Conservation (phyloP, 2,113 vertebrate genomes). For the Melanerpes formicivorus region DNA sequence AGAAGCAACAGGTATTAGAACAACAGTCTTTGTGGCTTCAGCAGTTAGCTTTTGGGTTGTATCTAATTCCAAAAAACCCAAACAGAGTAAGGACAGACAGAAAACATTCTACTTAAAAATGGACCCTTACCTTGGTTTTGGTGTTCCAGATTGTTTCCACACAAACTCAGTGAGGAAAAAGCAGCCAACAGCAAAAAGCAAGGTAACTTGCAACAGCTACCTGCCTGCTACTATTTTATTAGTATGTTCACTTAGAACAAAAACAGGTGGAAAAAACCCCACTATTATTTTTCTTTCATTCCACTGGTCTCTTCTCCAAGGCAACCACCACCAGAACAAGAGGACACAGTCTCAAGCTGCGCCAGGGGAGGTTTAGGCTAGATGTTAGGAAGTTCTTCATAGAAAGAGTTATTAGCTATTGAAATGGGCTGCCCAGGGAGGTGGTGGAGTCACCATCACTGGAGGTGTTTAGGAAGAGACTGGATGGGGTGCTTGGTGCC, state of each 20-base stretch:
- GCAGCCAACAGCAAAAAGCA: conserved; percentile 26
- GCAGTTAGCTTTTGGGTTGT: neutral
- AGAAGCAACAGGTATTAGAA: neutral
- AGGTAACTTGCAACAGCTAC: neutral
- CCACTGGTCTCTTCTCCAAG: too few species aligned
- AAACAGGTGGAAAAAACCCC: neutral
- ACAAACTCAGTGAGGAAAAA: conserved; percentile 33
- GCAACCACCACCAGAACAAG: too few species aligned
- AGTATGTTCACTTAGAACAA: neutral
- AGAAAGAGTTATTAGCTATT: too few species aligned
- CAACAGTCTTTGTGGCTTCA: neutral
- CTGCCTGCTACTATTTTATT: neutral
- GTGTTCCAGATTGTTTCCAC: conserved; percentile 34
- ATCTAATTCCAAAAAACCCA: neutral
- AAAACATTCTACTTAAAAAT: neutral
- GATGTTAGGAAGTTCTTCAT: too few species aligned
- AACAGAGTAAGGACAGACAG: neutral
- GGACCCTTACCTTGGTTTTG: conserved; percentile 43
- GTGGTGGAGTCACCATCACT: too few species aligned
- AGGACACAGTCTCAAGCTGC: too few species aligned
- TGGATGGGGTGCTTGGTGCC: too few species aligned
- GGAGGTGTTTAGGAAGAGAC: too few species aligned
- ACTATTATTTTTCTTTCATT: neutral
- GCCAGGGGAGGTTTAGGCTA: too few species aligned
- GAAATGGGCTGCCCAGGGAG: too few species aligned